Percentiles rank a stretch among this genome's conserved stretches.
These are phyloP conservation scores for Campylorhamphus procurvoides DNA, from an alignment of 2,113 vertebrate species.

Conservation along the genomic window DNA sequence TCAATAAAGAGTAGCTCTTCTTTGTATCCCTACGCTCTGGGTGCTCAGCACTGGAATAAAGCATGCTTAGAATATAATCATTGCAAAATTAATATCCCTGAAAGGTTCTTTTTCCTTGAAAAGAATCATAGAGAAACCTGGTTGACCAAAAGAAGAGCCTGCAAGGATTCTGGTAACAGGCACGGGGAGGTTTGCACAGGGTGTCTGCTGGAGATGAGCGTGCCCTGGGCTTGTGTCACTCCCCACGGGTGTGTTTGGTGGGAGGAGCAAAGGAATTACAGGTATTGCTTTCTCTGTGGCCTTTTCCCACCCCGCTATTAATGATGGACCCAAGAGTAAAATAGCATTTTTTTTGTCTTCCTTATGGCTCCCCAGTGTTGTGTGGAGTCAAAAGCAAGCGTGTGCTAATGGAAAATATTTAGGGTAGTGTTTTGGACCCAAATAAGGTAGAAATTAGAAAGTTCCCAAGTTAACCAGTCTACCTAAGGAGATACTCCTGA, in stretches of 20 bases:
- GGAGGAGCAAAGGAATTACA: neutral
- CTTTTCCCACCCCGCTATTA: neutral
- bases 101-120: neutral
- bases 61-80: conserved; percentile 36
- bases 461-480: neutral
- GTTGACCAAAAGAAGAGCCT: conserved; percentile 5
- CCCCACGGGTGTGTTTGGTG: neutral
- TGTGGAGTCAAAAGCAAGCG: accelerated
- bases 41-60: conserved; percentile 9
- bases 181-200: neutral
- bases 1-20: conserved; percentile 64
- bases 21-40: conserved; percentile 27
- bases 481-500: neutral
- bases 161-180: neutral
- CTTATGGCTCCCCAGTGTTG: neutral
- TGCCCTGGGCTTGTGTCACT: neutral
- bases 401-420: neutral
- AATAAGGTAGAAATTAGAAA: neutral
- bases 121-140: neutral
- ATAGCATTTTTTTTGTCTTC: neutral
- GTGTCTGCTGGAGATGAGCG: neutral
- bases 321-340: neutral
- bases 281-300: neutral
- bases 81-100: conserved; percentile 15
- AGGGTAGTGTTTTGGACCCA: neutral